These are phyloP conservation scores for Lepidotrigona ventralis DNA, from an alignment of 1,140 invertebrate genomes.

Conservation along the genomic window DNA sequence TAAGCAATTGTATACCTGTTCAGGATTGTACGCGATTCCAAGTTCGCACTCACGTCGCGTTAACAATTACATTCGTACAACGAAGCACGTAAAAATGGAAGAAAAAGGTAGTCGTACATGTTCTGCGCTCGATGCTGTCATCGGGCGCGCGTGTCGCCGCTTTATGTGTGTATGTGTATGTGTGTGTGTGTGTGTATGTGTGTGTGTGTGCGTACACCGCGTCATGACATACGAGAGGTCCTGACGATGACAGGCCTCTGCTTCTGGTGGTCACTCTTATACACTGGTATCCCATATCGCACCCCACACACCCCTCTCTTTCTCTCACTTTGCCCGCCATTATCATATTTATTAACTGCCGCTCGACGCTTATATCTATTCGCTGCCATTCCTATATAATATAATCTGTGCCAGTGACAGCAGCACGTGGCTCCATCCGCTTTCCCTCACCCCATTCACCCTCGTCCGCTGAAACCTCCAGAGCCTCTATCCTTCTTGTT, in stretches of 20 bases:
- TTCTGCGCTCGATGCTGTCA: slow-evolving; percentile 60
- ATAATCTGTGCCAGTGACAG: slow-evolving; percentile 79
- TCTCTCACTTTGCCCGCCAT: slow-evolving; percentile 71
- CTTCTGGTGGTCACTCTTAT: slow-evolving; percentile 78
- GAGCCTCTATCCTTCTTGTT: slow-evolving; percentile 16
- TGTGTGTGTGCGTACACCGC: slow-evolving; percentile 46
- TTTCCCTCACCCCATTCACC: background rate
- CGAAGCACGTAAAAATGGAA: background rate
- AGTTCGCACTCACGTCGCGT: background rate
- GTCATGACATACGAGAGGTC: slow-evolving; percentile 76
- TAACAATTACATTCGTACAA: too few relatives aligned
- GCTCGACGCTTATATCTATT: slow-evolving; percentile 76
- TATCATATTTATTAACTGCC: slow-evolving; percentile 81
- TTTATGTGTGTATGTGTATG: background rate
- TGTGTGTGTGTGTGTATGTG: slow-evolving; percentile 5
- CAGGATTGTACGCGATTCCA: too few relatives aligned
- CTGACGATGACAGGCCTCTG: slow-evolving; percentile 76
- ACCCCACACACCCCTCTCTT: slow-evolving; percentile 54
- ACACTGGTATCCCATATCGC: slow-evolving; percentile 74
- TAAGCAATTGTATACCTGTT: too few relatives aligned
- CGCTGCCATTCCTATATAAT: slow-evolving; percentile 77
- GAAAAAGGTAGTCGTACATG: slow-evolving; percentile 22
- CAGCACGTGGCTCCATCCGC: slow-evolving; percentile 73
- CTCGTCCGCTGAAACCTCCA: background rate
- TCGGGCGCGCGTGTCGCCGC: slow-evolving; percentile 49